Evolutionary conservation across 30 jellyfish, hydroid and myxozoan genomes (phyloP).

Genomic region (Aurelia sp.): DNA sequence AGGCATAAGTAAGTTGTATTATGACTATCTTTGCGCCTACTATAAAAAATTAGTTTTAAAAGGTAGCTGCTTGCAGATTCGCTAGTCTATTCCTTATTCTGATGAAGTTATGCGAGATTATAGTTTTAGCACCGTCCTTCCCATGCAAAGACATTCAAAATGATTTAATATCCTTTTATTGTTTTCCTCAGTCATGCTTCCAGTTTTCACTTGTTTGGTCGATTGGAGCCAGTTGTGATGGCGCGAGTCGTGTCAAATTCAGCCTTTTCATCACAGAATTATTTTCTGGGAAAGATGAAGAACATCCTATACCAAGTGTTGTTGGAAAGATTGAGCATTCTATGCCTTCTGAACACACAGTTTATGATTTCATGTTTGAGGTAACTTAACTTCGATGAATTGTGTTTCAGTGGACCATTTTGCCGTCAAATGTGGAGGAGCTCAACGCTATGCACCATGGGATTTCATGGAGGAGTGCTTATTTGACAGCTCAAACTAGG

Average conservation of each 20-base stretch:
- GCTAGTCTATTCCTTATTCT: too few relatives aligned
- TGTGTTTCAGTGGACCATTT: too few relatives aligned
- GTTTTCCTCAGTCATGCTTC: conserved; percentile 81
- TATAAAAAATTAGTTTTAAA: too few relatives aligned
- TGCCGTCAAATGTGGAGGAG: too few relatives aligned
- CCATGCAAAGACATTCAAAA: not conserved
- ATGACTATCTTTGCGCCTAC: too few relatives aligned
- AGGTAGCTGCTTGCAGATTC: too few relatives aligned
- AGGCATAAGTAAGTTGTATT: too few relatives aligned
- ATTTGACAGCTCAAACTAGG: too few relatives aligned
- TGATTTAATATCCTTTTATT: not conserved
- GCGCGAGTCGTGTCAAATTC: conserved; percentile 79
- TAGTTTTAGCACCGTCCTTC: too few relatives aligned
- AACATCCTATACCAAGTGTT: conserved; percentile 84
- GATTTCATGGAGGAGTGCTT: too few relatives aligned
- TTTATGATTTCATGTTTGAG: conserved; percentile 97
- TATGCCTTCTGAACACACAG: conserved; percentile 91
- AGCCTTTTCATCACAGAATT: conserved; percentile 77
- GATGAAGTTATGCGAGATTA: too few relatives aligned
- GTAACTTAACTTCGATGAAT: conserved; percentile 4
- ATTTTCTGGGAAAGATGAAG: conserved; percentile 88
- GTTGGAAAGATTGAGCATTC: conserved; percentile 90
- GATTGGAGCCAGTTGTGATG: conserved; percentile 97
- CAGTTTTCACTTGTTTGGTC: conserved; percentile 93
- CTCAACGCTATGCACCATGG: too few relatives aligned